A percentile compares a stretch with the other conserved stretches of the same genome.
Evolutionary conservation across 2,113 vertebrate species (phyloP).

Genomic region (Coregonus clupeaformis): DNA sequence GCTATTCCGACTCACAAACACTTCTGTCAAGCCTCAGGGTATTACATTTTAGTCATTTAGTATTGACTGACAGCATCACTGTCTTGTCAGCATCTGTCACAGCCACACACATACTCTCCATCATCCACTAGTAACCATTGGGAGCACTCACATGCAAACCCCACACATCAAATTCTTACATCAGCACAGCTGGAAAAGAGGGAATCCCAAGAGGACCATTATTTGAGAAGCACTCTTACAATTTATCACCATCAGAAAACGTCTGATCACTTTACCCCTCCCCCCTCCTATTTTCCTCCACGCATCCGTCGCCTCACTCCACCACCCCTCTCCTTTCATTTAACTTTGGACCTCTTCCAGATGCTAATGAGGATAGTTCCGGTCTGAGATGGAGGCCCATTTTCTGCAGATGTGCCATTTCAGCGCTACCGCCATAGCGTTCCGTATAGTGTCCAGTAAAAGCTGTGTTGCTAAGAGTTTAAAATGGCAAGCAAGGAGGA

Average conservation of each 20-base stretch:
- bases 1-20: not conserved
- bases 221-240: conserved; percentile 14
- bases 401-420: not conserved
- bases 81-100: conserved; percentile 39
- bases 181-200: not conserved
- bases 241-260: conserved; percentile 49
- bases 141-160: not conserved
- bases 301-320: not conserved
- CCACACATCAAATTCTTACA: not conserved
- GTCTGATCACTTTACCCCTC: conserved; percentile 29
- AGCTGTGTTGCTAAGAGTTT: conserved; percentile 19
- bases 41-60: too few relatives aligned
- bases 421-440: not conserved
- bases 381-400: not conserved
- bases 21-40: conserved; percentile 1
- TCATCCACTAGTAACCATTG: conserved; percentile 15
- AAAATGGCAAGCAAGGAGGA: not conserved
- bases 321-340: conserved; percentile 31
- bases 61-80: conserved; percentile 33
- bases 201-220: conserved; percentile 9
- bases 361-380: conserved; percentile 51
- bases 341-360: conserved; percentile 41
- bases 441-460: not conserved
- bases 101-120: conserved; percentile 25
- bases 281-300: conserved; percentile 13